A percentile compares a stretch with the other conserved stretches of the same genome.
Evolutionary conservation across 2,113 vertebrate species (phyloP).

Genomic region (Nannospalax galili): DNA sequence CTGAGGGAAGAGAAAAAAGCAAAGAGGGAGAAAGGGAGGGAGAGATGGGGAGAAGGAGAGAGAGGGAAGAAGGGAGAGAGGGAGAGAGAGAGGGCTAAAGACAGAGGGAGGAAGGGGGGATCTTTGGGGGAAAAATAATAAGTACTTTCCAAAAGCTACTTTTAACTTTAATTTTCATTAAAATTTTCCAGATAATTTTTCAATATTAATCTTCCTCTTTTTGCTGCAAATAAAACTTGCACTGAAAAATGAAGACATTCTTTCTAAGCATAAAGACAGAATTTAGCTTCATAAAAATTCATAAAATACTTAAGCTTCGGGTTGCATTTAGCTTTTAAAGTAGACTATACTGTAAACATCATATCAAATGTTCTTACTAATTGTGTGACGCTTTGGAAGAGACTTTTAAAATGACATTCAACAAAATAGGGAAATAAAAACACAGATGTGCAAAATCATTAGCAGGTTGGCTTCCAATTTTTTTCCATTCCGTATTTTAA

Average conservation of each 20-base stretch:
- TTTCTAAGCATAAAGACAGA: not conserved
- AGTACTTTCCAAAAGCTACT: not conserved
- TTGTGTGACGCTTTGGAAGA: not conserved
- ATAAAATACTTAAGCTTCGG: not conserved
- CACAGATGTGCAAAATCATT: constrained; percentile 14
- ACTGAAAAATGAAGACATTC: not conserved
- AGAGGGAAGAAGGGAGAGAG: not conserved
- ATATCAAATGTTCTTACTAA: not conserved
- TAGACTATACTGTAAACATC: not conserved
- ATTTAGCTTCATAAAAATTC: constrained; percentile 19
- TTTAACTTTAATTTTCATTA: not conserved
- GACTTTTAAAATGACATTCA: not conserved
- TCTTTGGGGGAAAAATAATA: not conserved
- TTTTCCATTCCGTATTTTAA: constrained; percentile 47
- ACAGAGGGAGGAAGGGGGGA: too few relatives aligned
- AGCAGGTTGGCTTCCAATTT: not conserved
- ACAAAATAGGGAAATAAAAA: constrained; percentile 3
- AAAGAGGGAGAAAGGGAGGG: too few relatives aligned
- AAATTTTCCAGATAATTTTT: constrained; percentile 20
- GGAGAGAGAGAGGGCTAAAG: not conserved
- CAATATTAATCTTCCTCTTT: not conserved
- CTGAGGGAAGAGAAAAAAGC: not conserved
- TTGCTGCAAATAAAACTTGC: not conserved
- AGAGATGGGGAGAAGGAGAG: too few relatives aligned
- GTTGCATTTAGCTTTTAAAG: not conserved